Conservation (phyloP, 2,888 invertebrate species). For the Mechanitis mazaeus region DNA sequence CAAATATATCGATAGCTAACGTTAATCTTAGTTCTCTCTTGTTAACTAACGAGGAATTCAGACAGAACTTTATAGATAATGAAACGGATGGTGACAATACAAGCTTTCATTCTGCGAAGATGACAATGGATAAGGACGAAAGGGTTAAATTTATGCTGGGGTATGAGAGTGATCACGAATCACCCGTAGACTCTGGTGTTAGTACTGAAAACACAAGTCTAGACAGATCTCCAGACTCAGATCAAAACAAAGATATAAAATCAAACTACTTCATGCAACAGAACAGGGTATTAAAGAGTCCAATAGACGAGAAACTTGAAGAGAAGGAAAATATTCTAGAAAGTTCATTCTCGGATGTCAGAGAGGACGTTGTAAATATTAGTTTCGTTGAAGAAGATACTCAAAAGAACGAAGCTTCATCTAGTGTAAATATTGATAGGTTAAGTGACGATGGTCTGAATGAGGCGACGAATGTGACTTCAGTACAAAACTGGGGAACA, state of each 20-base stretch:
- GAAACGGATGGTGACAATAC: slow-evolving; percentile 47
- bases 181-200: slow-evolving; percentile 80
- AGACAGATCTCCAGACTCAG: slow-evolving; percentile 79
- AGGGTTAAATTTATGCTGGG: slow-evolving; percentile 69
- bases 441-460: slow-evolving; percentile 46
- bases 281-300: slow-evolving; percentile 62
- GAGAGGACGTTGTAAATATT: slow-evolving; percentile 55
- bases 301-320: slow-evolving; percentile 41
- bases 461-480: slow-evolving; percentile 38
- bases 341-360: slow-evolving; percentile 56
- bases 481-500: slow-evolving; percentile 49
- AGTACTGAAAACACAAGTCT: slow-evolving; percentile 85
- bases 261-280: slow-evolving; percentile 61
- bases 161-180: slow-evolving; percentile 70
- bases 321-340: slow-evolving; percentile 47
- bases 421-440: slow-evolving; percentile 48
- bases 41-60: slow-evolving; percentile 69
- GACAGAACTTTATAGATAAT: slow-evolving; percentile 51
- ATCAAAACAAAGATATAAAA: slow-evolving; percentile 58
- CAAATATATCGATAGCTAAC: slow-evolving; percentile 79
- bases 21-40: slow-evolving; percentile 78
- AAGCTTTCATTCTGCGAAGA: slow-evolving; percentile 60
- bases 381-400: slow-evolving; percentile 56
- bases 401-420: slow-evolving; percentile 63
- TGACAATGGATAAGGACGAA: slow-evolving; percentile 48